phyloP scores from a whole-genome alignment of 1,140 invertebrate genomes.

The Eriosoma lanigerum region DNA sequence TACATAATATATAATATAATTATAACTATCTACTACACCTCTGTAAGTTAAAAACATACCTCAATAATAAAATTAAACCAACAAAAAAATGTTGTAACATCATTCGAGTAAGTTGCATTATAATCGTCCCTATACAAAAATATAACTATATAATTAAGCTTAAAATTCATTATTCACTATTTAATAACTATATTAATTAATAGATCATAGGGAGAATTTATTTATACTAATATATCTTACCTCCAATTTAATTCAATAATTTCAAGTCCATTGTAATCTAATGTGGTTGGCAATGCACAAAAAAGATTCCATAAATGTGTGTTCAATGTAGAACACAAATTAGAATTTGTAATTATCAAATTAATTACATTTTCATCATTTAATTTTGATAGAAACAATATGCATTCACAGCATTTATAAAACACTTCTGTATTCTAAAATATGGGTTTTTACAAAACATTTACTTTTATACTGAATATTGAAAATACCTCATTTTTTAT shows the following conservation, averaged over 20 bases:
- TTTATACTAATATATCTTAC: not conserved
- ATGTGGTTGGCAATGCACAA: constrained; percentile 5
- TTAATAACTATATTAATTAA: not conserved
- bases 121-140: constrained; percentile 16
- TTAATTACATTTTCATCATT: constrained; percentile 28
- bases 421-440: constrained; percentile 37
- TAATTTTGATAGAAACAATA: constrained; percentile 22
- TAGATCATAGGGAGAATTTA: not conserved
- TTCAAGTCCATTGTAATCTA: constrained; percentile 38
- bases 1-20: not conserved
- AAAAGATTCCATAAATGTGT: constrained; percentile 28
- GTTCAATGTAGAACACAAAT: constrained; percentile 14
- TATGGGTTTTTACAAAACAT: not conserved
- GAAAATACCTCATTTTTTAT: not conserved
- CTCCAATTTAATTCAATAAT: constrained; percentile 43
- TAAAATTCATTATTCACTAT: not conserved
- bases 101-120: constrained; percentile 39
- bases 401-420: constrained; percentile 21
- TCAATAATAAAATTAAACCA: constrained; percentile 33
- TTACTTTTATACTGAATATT: not conserved
- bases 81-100: constrained; percentile 45
- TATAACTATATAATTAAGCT: not conserved
- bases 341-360: constrained; percentile 15
- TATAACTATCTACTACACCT: not conserved
- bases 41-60: not conserved